Conservation (phyloP, 1,140 invertebrate genomes). For the Drosophila sproati region DNA sequence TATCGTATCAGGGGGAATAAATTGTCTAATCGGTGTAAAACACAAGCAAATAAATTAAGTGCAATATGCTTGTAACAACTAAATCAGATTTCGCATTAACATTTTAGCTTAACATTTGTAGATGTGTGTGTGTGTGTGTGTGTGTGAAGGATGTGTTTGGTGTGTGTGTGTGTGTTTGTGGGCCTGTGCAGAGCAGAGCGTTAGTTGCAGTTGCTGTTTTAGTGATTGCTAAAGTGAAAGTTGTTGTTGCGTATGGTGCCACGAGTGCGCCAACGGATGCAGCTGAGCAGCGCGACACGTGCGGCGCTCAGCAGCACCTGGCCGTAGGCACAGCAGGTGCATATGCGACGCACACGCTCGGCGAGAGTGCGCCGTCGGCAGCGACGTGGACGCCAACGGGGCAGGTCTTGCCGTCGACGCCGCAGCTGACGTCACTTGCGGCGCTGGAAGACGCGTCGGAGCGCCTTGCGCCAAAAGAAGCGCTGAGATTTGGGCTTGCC, state of each 20-base stretch:
- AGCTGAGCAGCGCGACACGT: conserved; percentile 70
- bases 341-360: conserved; percentile 68
- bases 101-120: conserved; percentile 38
- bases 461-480: conserved; percentile 68
- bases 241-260: conserved; percentile 76
- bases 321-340: conserved; percentile 72
- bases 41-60: conserved; percentile 76
- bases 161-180: conserved; percentile 7
- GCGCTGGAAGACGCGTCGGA: conserved; percentile 72
- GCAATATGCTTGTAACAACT: conserved; percentile 58
- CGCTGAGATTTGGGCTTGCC: conserved; percentile 65
- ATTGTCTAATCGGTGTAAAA: conserved; percentile 79
- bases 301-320: conserved; percentile 62
- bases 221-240: conserved; percentile 76
- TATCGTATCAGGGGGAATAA: conserved; percentile 64
- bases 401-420: conserved; percentile 73
- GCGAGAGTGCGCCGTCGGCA: conserved; percentile 68
- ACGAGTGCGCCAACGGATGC: conserved; percentile 73
- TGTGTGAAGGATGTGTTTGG: neutral
- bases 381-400: conserved; percentile 72
- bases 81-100: conserved; percentile 63
- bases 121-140: conserved; percentile 18
- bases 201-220: conserved; percentile 26
- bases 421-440: conserved; percentile 72
- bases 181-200: conserved; percentile 32